Evolutionary conservation across 2,113 vertebrate species (phyloP).

Genomic region (Meleagris gallopavo): DNA sequence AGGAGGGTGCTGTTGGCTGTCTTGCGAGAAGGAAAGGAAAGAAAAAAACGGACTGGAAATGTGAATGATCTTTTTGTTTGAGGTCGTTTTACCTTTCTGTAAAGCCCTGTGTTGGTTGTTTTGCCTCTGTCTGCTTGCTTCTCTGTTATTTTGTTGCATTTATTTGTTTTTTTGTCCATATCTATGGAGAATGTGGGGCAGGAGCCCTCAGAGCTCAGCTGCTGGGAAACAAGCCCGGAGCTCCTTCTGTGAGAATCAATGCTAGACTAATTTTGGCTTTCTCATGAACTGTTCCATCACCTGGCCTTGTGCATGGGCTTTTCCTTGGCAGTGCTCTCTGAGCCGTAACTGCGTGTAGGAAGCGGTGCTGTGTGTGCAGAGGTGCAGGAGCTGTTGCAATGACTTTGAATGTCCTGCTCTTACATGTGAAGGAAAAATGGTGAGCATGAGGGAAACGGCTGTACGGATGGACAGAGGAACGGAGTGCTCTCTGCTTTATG

Average conservation of each 20-base stretch:
- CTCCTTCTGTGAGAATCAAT: neutral
- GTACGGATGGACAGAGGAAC: no score
- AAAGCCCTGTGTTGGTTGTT: neutral
- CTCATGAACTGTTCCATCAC: neutral
- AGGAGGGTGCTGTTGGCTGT: neutral
- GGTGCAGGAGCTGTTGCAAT: neutral
- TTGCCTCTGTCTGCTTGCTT: neutral
- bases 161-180: neutral
- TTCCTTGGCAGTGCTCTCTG: neutral
- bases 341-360: neutral
- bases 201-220: fast-evolving
- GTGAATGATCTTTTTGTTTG: neutral
- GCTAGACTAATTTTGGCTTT: neutral
- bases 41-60: neutral
- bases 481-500: neutral
- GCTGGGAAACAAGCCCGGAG: neutral
- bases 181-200: neutral
- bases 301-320: slow-evolving; percentile 29
- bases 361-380: neutral
- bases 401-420: neutral
- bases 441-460: slow-evolving; percentile 36
- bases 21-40: neutral
- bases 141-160: fast-evolving
- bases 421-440: slow-evolving; percentile 25
- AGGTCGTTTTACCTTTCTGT: neutral